phyloP scores from a whole-genome alignment of 2,888 invertebrate species.

The Pocota personata region DNA sequence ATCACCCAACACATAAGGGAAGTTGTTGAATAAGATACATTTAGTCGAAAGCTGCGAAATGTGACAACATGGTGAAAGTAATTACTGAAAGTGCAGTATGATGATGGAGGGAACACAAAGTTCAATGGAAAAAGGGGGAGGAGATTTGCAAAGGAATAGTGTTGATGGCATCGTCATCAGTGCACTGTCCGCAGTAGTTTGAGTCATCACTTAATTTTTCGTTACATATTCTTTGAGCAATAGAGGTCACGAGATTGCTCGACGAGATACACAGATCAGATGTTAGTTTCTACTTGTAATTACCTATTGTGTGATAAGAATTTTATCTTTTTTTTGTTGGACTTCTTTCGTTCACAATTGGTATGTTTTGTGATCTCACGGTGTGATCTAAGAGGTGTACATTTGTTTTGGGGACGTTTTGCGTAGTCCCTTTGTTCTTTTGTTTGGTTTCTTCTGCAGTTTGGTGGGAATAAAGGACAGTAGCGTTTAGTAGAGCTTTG shows the following conservation, averaged over 20 bases:
- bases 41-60: slow-evolving; percentile 37
- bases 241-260: slow-evolving; percentile 38
- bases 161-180: slow-evolving; percentile 13
- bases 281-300: background rate
- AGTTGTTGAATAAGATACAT: background rate
- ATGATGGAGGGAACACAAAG: slow-evolving; percentile 14
- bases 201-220: slow-evolving; percentile 31
- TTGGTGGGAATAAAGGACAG: slow-evolving; percentile 16
- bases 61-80: slow-evolving; percentile 61
- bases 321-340: slow-evolving; percentile 21
- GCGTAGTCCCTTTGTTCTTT: slow-evolving; percentile 36
- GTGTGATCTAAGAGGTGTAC: slow-evolving; percentile 17
- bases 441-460: slow-evolving; percentile 11
- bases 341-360: background rate
- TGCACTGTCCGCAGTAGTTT: slow-evolving; percentile 39
- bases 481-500: slow-evolving; percentile 1
- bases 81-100: slow-evolving; percentile 51
- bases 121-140: slow-evolving; percentile 28
- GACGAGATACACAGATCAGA: background rate
- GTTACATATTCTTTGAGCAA: background rate
- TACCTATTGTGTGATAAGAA: slow-evolving; percentile 55
- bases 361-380: slow-evolving; percentile 2
- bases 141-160: slow-evolving; percentile 13
- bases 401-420: background rate
- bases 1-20: background rate